phyloP scores from a whole-genome alignment of 2,888 invertebrate species.

The Cheilosia scutellata region DNA sequence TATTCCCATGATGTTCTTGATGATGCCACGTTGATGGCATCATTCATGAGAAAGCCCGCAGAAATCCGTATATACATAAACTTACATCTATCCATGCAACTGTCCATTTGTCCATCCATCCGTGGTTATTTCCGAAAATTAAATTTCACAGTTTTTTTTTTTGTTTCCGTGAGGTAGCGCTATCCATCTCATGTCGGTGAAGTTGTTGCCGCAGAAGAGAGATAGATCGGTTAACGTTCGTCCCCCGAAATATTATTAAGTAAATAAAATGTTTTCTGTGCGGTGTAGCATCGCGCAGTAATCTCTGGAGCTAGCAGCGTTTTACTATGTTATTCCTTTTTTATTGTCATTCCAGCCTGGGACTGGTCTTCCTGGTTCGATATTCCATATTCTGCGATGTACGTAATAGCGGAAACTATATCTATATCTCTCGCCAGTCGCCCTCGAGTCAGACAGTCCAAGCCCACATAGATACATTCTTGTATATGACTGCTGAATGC shows the following conservation, averaged over 20 bases:
- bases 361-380: constrained; percentile 47
- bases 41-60: constrained; percentile 50
- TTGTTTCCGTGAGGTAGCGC: not conserved
- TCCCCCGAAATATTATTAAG: constrained; percentile 57
- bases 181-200: constrained; percentile 11
- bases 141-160: constrained; percentile 28
- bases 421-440: constrained; percentile 21
- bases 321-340: constrained; percentile 44
- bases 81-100: constrained; percentile 5
- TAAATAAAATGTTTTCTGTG: constrained; percentile 53
- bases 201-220: not conserved
- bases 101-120: constrained; percentile 16
- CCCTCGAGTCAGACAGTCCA: constrained; percentile 39
- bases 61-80: constrained; percentile 21
- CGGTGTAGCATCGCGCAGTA: not conserved
- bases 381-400: constrained; percentile 51
- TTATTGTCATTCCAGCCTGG: constrained; percentile 42
- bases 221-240: constrained; percentile 10
- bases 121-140: constrained; percentile 41
- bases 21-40: constrained; percentile 39
- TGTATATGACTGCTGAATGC: constrained; percentile 22
- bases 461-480: constrained; percentile 32
- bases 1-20: constrained; percentile 27
- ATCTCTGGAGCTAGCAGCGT: constrained; percentile 30
- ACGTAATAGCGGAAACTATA: constrained; percentile 56